Percentiles rank a stretch among this genome's conserved stretches.
These are phyloP conservation scores for Drosophila pseudotalamancana DNA, from an alignment of 2,888 invertebrate species.

Conservation along the genomic window DNA sequence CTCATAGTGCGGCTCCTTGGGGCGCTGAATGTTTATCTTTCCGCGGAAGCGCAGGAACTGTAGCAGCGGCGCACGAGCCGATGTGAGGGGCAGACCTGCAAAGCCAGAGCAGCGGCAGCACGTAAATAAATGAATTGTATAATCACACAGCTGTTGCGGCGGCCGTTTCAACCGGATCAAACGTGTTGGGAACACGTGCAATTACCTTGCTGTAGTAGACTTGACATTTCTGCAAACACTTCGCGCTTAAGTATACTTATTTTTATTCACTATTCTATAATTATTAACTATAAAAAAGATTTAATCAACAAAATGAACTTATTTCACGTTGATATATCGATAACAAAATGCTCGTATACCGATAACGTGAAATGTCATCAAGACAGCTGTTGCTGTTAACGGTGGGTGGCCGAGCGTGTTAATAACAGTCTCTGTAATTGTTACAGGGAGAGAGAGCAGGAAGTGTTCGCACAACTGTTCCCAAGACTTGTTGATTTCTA, in stretches of 20 bases:
- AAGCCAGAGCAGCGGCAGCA: background rate
- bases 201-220: constrained; percentile 50
- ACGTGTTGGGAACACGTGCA: background rate
- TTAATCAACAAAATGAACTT: background rate
- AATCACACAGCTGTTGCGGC: constrained; percentile 26
- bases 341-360: constrained; percentile 8
- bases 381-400: constrained; percentile 5
- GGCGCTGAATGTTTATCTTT: constrained; percentile 91
- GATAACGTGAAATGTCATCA: constrained; percentile 9
- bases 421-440: background rate
- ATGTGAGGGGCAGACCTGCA: constrained; percentile 50
- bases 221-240: constrained; percentile 32
- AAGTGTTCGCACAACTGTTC: no score
- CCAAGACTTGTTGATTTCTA: background rate
- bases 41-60: constrained; percentile 88
- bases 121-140: constrained; percentile 44
- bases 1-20: constrained; percentile 89
- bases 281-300: background rate
- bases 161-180: background rate
- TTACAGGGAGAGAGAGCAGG: no score
- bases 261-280: constrained; percentile 10
- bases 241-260: background rate
- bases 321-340: constrained; percentile 9
- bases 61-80: constrained; percentile 82
- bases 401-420: background rate